A percentile compares a stretch with the other conserved stretches of the same genome.
phyloP scores from a whole-genome alignment of 2,888 invertebrate species.

The Thysanoteuthis rhombus region DNA sequence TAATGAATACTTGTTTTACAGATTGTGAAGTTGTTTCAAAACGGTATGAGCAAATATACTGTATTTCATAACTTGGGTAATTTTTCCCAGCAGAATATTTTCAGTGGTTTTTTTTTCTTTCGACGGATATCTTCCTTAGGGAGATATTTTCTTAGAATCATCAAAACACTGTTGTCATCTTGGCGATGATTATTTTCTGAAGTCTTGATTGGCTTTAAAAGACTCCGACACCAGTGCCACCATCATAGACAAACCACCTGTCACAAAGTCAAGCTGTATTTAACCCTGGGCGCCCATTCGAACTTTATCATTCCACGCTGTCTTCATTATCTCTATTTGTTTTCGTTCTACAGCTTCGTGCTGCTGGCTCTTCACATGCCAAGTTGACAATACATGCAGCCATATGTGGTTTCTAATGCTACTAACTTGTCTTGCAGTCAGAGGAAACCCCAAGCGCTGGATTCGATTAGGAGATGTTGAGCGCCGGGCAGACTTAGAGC shows the following conservation, averaged over 20 bases:
- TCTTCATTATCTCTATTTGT: not conserved
- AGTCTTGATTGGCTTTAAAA: no score
- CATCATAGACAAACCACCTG: not conserved
- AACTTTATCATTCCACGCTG: not conserved
- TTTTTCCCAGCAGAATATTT: no score
- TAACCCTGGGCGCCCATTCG: not conserved
- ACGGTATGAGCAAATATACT: no score
- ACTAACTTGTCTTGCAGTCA: not conserved
- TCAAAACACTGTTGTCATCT: no score
- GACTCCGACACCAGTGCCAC: not conserved
- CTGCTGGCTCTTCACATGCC: not conserved
- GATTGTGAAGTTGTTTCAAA: no score
- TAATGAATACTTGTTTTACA: no score
- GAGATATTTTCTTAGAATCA: no score
- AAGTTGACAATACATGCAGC: not conserved
- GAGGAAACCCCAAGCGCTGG: not conserved
- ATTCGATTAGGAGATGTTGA: not conserved
- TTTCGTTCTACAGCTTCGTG: not conserved
- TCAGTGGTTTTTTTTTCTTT: no score
- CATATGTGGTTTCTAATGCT: not conserved
- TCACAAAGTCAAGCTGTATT: not conserved
- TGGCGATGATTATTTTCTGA: not conserved
- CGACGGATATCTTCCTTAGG: no score
- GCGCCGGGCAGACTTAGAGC: not conserved
- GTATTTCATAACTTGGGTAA: no score